A percentile compares a stretch with the other conserved stretches of the same genome.
These are phyloP conservation scores for Trichomalopsis sarcophagae DNA, from an alignment of 1,140 invertebrate genomes.

Conservation along the genomic window DNA sequence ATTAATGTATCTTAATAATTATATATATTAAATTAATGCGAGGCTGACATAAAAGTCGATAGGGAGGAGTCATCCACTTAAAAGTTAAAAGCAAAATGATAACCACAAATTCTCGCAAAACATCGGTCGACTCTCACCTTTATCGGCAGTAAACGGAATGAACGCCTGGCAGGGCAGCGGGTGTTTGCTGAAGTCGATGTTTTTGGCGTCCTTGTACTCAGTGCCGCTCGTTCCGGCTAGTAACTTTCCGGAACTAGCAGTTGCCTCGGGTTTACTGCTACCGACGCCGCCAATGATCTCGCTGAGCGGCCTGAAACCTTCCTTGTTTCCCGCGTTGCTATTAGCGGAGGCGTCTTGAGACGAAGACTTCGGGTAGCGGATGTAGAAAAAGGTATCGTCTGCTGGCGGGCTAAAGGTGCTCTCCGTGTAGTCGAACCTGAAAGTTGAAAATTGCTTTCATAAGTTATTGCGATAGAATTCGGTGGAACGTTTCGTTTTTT, in stretches of 20 bases:
- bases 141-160: constrained; percentile 61
- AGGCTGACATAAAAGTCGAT: too few relatives aligned
- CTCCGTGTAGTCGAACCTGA: constrained; percentile 81
- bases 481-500: not conserved
- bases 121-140: not conserved
- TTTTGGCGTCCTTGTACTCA: constrained; percentile 63
- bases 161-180: constrained; percentile 81
- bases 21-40: too few relatives aligned
- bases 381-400: constrained; percentile 82
- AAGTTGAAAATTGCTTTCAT: constrained; percentile 39
- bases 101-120: too few relatives aligned
- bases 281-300: constrained; percentile 55
- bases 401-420: constrained; percentile 82
- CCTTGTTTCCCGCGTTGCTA: constrained; percentile 52
- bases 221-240: not conserved
- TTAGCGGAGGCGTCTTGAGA: constrained; percentile 19
- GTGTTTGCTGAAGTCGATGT: constrained; percentile 80
- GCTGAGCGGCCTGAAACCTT: constrained; percentile 64
- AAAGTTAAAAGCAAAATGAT: too few relatives aligned
- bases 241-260: constrained; percentile 35
- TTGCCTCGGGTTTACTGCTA: constrained; percentile 22
- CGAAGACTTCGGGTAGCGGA: constrained; percentile 76
- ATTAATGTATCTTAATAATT: too few relatives aligned
- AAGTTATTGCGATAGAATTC: not conserved
- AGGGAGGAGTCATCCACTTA: too few relatives aligned